Conservation (phyloP, 2,113 vertebrate genomes). For the Laticauda laticaudata region DNA sequence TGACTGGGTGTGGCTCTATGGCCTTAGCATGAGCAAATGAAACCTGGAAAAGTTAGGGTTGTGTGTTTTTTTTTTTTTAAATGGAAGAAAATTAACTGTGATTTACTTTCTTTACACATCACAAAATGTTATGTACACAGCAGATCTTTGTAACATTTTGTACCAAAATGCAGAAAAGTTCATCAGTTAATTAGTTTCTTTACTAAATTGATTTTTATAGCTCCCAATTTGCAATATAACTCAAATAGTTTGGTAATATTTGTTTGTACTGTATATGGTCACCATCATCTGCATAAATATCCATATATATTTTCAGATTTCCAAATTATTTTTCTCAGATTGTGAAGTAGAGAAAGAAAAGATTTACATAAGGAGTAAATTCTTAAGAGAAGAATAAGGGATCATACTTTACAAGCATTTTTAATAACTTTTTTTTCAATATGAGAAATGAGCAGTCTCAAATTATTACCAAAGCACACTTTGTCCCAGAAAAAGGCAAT, state of each 20-base stretch:
- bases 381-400: slow-evolving; percentile 32
- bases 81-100: neutral
- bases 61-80: no score
- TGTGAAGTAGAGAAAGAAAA: slow-evolving; percentile 27
- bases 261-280: neutral
- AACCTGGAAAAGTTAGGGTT: neutral
- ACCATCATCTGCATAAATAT: neutral
- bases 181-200: neutral
- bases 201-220: neutral
- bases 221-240: neutral
- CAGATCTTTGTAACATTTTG: neutral
- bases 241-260: neutral
- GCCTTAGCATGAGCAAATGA: neutral
- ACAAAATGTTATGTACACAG: no score
- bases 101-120: neutral
- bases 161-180: neutral
- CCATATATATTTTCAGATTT: neutral
- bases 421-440: slow-evolving; percentile 56
- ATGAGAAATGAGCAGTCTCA: slow-evolving; percentile 54
- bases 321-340: slow-evolving; percentile 30
- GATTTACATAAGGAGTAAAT: slow-evolving; percentile 22
- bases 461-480: slow-evolving; percentile 62
- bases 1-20: neutral
- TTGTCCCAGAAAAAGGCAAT: slow-evolving; percentile 56
- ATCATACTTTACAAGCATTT: slow-evolving; percentile 2